Evolutionary conservation across 2,888 invertebrate species (phyloP), one percentile per base, ranked within the genome.

Genomic region (Scaeva pyrastri): DNA sequence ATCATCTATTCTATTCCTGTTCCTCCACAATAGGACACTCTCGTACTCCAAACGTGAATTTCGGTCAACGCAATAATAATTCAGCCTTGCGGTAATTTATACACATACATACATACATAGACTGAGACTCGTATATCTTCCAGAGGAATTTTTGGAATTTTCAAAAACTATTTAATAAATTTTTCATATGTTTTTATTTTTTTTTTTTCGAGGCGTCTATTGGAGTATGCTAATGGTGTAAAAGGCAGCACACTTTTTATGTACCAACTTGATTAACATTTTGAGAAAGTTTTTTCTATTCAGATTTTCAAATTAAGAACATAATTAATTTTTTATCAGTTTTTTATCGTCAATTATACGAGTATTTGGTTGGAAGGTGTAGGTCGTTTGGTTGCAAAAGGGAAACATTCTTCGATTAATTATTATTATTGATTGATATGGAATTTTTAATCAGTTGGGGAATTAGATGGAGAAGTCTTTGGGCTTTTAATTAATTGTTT

Each of bases 261-360:
- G 60, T 60, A 74, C 14, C 16, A 31, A 41, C 39, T 71, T 82
- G 71, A 78, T 86, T 86, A 71, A 71, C 66, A 82, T 86, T 77
- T 74, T 58, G 73, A 45, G 75, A 84, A 84, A 79, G 84, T 84
- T 79, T 58, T 70, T 52, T 79, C 56, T 50, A 72, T 68, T 66
- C 58, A 60, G 48, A 58, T 66, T 85, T 80, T 81, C 76, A 73
- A 85, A 77, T 85, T 76, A 73, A 77, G 76, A 80, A 73, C 50
- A 80, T 50, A 77, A 73, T 73, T 76, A 76, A 48, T 64, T 31
- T 72, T 60, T 41, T 48, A 23, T 8, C 62, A 12, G 36, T 45
- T 36, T 19, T 19, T 55, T 26, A 26, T 39, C 36, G 14, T 45
- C 7, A 14, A 10, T n/a, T 68, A 11, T 23, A 31, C 31, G n/a